Evolutionary conservation across 1,140 invertebrate species (phyloP).

Genomic region (Trachymyrmex septentrionalis): DNA sequence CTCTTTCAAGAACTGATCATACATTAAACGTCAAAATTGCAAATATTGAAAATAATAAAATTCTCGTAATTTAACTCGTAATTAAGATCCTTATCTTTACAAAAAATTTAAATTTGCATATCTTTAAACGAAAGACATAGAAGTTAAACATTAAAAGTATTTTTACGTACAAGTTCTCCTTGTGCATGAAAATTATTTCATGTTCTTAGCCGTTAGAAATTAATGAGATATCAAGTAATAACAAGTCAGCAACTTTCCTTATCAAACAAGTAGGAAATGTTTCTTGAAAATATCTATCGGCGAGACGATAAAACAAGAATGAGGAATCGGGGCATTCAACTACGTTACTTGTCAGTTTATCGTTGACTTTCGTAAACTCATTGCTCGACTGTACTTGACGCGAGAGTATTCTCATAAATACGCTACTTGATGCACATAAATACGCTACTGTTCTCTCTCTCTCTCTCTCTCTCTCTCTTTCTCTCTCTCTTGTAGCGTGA

Average conservation of each 20-base stretch:
- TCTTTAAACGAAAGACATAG: background rate
- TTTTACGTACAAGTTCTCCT: background rate
- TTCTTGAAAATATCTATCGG: slow-evolving; percentile 15
- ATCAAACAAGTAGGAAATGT: background rate
- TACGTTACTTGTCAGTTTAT: slow-evolving; percentile 28
- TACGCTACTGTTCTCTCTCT: slow-evolving; percentile 59
- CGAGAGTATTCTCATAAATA: slow-evolving; percentile 56
- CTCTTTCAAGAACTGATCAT: background rate
- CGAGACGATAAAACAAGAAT: background rate
- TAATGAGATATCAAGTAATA: background rate
- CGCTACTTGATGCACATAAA: slow-evolving; percentile 54
- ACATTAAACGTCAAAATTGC: background rate
- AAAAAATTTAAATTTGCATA: slow-evolving; percentile 7
- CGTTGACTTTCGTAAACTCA: slow-evolving; percentile 60
- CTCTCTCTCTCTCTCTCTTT: background rate
- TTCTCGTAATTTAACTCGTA: background rate
- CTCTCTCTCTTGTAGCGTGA: slow-evolving; percentile 37
- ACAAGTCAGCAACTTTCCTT: background rate
- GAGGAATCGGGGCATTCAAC: background rate
- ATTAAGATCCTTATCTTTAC: background rate
- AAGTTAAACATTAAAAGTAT: background rate
- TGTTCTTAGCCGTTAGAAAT: slow-evolving; percentile 1
- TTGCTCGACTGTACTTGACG: slow-evolving; percentile 59
- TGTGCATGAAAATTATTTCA: background rate
- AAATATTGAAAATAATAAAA: background rate